Percentiles rank a stretch among this genome's conserved stretches.
phyloP scores from a whole-genome alignment of 2,888 invertebrate species.

The Tinea semifulvella region DNA sequence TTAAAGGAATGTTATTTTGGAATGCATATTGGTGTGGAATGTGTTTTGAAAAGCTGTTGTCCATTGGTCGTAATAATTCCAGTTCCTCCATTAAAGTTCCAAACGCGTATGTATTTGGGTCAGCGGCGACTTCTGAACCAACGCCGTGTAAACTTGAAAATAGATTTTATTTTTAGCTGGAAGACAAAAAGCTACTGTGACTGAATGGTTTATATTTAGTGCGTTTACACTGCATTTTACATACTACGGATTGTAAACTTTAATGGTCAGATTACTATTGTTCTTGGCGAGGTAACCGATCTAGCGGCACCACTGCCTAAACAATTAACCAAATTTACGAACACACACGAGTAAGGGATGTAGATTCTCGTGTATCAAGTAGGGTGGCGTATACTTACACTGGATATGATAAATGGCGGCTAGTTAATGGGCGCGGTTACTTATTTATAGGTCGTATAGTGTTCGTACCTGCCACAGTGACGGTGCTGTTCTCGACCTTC shows the following conservation, averaged over 20 bases:
- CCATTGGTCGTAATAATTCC: slow-evolving; percentile 26
- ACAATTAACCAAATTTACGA: not conserved
- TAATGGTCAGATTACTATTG: no score
- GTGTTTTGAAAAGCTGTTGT: slow-evolving; percentile 15
- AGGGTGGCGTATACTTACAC: slow-evolving; percentile 25
- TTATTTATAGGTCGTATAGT: slow-evolving; percentile 30
- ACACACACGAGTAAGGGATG: not conserved
- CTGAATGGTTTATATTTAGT: slow-evolving; percentile 7
- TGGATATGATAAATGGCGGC: slow-evolving; percentile 24
- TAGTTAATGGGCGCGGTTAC: slow-evolving; percentile 17
- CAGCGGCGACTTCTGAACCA: slow-evolving; percentile 34
- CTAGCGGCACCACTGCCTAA: no score
- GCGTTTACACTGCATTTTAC: slow-evolving; percentile 4
- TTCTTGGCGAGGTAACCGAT: no score
- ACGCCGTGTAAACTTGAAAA: slow-evolving; percentile 54
- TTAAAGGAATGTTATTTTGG: no score
- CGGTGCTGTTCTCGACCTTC: slow-evolving; percentile 31
- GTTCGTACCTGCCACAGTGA: slow-evolving; percentile 34
- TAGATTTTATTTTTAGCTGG: slow-evolving; percentile 46
- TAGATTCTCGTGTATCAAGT: not conserved
- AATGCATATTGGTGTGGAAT: no score
- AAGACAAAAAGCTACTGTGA: slow-evolving; percentile 28
- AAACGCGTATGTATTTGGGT: slow-evolving; percentile 48
- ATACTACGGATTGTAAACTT: slow-evolving; percentile 1
- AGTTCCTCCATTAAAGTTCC: slow-evolving; percentile 33